Base-by-base conservation (phyloP, 2,113 vertebrate genomes). In the Podilymbus podiceps region DNA sequence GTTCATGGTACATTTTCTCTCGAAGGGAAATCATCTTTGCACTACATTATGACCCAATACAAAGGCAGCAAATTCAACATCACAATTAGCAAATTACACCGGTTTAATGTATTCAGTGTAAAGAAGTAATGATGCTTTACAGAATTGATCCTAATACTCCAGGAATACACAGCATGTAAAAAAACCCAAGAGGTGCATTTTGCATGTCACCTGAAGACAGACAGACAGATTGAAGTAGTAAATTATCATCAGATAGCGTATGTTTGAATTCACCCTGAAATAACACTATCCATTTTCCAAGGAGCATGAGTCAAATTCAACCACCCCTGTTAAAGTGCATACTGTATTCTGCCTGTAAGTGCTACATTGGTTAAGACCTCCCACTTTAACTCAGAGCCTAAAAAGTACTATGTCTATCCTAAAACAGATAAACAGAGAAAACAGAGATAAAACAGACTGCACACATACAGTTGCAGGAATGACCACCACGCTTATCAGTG, bases 301-400 rank as follows among this genome's bases (percentile, higher is more conserved):
- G 44, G 11, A 71, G n/a, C 2, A 5, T 6, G 5, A 85, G 6
- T 60, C 40, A 89, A 91, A 82, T 93, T 75, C 40, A 79, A 3
- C 13, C 20, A 59, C 3, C 13, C 56, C 44, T 64, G 46, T 49
- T 31, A 35, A 10, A 50, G 6, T 68, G 20, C 15, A 74, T 74
- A 85, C 6, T 59, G 27, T 14, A 33, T 38, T 9, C 38, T 0
- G 0, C 14, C 52, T 6, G 10, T 42, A 78, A 60, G 20, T 56
- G 40, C 15, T 44, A 3, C 28, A 73, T 63, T 49, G 50, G 31
- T 13, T 24, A 69, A 69, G 31, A 56, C 12, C 15, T 19, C 9
- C 5, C 28, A 46, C 33, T 86, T 60, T 21, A 78, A 76, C 8
- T 56, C 42, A 80, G 46, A 46, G 58, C 50, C 24, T 75, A 76